Conservation (phyloP, 2,113 vertebrate species). For the Plestiodon gilberti region DNA sequence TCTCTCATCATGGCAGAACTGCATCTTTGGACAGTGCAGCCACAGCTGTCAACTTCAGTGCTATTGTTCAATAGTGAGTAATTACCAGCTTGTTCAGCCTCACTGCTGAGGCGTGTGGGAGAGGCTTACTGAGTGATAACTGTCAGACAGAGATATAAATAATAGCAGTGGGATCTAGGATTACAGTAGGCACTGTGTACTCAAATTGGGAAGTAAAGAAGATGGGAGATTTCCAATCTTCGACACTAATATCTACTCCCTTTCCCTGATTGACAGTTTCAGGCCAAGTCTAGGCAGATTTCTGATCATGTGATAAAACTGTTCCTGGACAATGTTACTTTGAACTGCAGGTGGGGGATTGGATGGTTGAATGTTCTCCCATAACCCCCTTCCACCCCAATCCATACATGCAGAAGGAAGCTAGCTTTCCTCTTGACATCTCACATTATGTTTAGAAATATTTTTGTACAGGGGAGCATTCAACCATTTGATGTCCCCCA, state of each 20-base stretch:
- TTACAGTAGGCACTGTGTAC: background rate
- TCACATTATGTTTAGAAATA: too few species aligned
- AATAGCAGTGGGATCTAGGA: background rate
- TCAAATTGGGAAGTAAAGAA: background rate
- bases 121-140: background rate
- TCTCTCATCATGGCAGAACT: background rate
- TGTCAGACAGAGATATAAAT: constrained; percentile 2
- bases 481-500: background rate
- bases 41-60: background rate
- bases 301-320: background rate
- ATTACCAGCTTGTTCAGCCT: background rate
- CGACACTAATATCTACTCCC: background rate
- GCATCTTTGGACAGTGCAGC: background rate
- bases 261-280: background rate
- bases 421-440: background rate
- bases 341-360: background rate
- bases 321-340: background rate
- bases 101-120: background rate
- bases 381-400: background rate
- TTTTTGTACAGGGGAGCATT: background rate
- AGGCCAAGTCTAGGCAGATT: background rate
- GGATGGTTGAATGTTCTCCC: background rate
- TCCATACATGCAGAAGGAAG: background rate
- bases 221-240: background rate
- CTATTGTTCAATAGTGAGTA: background rate